A percentile compares a stretch with the other conserved stretches of the same genome.
Evolutionary conservation across 2,113 vertebrate genomes (phyloP).

Genomic region (Pygoscelis antarcticus): DNA sequence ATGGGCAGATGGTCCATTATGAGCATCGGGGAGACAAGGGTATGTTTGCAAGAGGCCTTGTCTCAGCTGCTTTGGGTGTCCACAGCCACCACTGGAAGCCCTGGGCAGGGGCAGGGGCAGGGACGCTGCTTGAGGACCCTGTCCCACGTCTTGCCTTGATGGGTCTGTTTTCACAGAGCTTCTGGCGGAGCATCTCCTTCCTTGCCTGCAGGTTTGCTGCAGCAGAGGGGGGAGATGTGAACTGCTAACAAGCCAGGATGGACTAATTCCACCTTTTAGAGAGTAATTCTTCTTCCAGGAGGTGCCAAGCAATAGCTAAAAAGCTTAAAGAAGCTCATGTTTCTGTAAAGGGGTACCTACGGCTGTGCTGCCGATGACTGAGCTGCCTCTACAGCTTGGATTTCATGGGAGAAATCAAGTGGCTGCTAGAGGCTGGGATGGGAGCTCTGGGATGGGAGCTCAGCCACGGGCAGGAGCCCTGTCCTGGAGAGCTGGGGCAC

Average conservation of each 20-base stretch:
- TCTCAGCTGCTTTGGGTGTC: not conserved
- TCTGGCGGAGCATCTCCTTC: not conserved
- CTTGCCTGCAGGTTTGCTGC: not conserved
- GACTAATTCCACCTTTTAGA: not conserved
- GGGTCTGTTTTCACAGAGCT: not conserved
- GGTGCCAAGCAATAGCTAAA: not conserved
- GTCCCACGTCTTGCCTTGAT: too few species aligned
- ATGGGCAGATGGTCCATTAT: accelerated
- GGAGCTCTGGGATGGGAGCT: not conserved
- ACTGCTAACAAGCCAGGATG: not conserved
- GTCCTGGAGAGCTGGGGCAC: not conserved
- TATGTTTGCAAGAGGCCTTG: not conserved
- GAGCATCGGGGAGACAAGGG: not conserved
- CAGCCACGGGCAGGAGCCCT: not conserved
- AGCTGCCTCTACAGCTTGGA: not conserved
- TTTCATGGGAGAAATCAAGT: accelerated
- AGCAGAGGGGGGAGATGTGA: accelerated
- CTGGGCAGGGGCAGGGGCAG: not conserved
- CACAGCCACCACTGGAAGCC: not conserved
- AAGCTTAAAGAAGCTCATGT: not conserved
- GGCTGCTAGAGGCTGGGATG: not conserved
- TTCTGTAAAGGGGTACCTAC: too few species aligned
- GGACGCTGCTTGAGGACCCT: not conserved
- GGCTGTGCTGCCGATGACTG: not conserved
- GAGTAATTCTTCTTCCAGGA: not conserved